A percentile compares a stretch with the other conserved stretches of the same genome.
Evolutionary conservation across 1,140 invertebrate species (phyloP).

Genomic region (Drosophila subpulchrella): DNA sequence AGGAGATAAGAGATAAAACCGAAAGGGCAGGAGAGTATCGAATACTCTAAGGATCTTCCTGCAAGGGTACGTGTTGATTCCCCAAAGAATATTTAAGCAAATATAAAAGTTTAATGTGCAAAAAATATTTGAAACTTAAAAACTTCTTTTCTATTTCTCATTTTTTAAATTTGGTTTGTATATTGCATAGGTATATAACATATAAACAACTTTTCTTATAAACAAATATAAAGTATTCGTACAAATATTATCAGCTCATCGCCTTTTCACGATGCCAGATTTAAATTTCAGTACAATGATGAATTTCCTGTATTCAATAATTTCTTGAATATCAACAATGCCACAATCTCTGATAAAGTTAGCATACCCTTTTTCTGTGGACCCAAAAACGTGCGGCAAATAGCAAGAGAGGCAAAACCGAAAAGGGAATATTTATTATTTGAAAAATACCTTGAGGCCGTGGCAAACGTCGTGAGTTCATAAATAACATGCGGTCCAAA

Average conservation of each 20-base stretch:
- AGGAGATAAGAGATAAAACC: conserved; percentile 27
- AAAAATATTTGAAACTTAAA: background rate
- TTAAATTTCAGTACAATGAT: background rate
- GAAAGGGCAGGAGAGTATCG: conserved; percentile 1
- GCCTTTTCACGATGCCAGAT: background rate
- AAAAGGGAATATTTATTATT: conserved; percentile 78
- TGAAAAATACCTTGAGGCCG: conserved; percentile 73
- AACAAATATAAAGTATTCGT: background rate
- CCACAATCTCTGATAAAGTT: background rate
- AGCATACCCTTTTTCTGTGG: conserved; percentile 13
- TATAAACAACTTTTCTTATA: too few species aligned
- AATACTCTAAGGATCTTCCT: conserved; percentile 7
- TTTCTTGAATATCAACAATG: background rate
- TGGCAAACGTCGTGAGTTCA: conserved; percentile 66
- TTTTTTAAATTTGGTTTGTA: too few species aligned
- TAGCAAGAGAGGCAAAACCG: conserved; percentile 34
- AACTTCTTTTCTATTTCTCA: background rate
- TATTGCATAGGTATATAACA: too few species aligned
- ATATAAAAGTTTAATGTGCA: background rate
- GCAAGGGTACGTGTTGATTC: background rate
- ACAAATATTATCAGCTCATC: background rate
- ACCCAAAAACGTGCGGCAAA: conserved; percentile 28
- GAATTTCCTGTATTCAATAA: background rate
- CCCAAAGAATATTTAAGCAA: background rate
- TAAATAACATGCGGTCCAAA: conserved; percentile 67